phyloP scores from a whole-genome alignment of 1,140 invertebrate genomes.

The Muscidifurax raptorellus region DNA sequence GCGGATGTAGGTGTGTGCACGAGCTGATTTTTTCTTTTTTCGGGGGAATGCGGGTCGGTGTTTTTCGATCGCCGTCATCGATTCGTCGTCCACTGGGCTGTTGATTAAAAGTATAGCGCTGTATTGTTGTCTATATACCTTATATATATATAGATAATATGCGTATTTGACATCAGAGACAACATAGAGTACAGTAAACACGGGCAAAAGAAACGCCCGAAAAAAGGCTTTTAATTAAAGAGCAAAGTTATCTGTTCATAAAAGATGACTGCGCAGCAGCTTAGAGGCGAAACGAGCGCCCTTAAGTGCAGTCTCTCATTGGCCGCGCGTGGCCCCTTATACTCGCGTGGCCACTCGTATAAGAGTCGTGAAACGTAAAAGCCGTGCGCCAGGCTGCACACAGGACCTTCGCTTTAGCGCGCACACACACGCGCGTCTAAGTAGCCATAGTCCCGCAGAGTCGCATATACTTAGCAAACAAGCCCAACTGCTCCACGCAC shows the following conservation, averaged over 20 bases:
- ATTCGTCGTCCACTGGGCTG: neutral
- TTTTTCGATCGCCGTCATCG: neutral
- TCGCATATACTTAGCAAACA: slow-evolving; percentile 16
- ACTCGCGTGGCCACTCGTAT: neutral
- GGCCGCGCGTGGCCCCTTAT: slow-evolving; percentile 14
- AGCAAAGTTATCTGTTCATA: slow-evolving; percentile 15
- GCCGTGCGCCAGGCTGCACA: neutral
- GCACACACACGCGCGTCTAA: neutral
- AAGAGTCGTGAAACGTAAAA: slow-evolving; percentile 31
- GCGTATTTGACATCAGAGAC: too few species aligned
- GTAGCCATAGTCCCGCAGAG: too few species aligned
- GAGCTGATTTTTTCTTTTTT: neutral
- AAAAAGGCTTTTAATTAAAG: slow-evolving; percentile 25
- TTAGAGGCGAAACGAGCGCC: neutral
- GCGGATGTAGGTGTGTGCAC: too few species aligned
- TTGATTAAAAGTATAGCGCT: neutral
- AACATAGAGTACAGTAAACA: too few species aligned
- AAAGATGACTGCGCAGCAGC: neutral
- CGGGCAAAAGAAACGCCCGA: too few species aligned
- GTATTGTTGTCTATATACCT: too few species aligned
- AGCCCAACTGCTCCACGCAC: neutral
- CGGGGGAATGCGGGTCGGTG: neutral
- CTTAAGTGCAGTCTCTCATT: slow-evolving; percentile 25
- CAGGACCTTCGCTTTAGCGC: neutral
- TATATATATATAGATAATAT: too few species aligned